Evolutionary conservation across 1,140 invertebrate species (phyloP).

Genomic region (Hyles euphorbiae): DNA sequence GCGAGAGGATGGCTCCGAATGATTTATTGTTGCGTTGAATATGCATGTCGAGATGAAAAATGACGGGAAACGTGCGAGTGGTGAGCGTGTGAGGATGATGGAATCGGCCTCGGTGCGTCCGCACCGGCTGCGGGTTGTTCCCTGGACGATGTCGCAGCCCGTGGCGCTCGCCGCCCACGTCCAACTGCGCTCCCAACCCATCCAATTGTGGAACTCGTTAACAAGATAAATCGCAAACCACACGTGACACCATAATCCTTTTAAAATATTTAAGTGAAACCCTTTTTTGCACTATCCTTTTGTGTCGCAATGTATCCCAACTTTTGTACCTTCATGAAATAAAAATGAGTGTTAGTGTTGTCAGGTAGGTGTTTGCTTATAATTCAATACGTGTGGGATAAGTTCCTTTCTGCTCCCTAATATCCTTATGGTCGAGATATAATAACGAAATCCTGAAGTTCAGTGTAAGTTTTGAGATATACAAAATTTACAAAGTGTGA

Average conservation of each 20-base stretch:
- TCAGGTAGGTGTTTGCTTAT: background rate
- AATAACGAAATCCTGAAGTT: slow-evolving; percentile 27
- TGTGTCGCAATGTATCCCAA: background rate
- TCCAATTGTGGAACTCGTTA: slow-evolving; percentile 60
- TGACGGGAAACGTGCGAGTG: slow-evolving; percentile 58
- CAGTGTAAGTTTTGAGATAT: slow-evolving; percentile 22
- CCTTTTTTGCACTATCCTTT: slow-evolving; percentile 5
- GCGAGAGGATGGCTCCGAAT: slow-evolving; percentile 51
- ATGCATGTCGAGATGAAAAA: slow-evolving; percentile 74
- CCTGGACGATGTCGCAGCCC: slow-evolving; percentile 10
- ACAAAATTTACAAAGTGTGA: slow-evolving; percentile 38
- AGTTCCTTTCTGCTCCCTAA: no score
- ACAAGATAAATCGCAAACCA: slow-evolving; percentile 60
- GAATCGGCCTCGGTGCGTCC: background rate
- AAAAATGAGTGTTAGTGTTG: background rate
- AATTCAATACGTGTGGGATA: background rate
- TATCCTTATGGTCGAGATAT: background rate
- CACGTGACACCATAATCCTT: slow-evolving; percentile 49
- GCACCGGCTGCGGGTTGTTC: background rate
- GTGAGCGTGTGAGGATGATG: slow-evolving; percentile 37
- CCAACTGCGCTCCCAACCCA: slow-evolving; percentile 17
- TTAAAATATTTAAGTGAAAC: slow-evolving; percentile 43
- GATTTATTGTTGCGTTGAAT: slow-evolving; percentile 73
- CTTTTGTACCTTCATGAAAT: background rate
- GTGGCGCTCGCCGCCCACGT: slow-evolving; percentile 8